Evolutionary conservation across 2,797 vertebrate genomes (phyloP).

Genomic region (Furcifer pardalis): DNA sequence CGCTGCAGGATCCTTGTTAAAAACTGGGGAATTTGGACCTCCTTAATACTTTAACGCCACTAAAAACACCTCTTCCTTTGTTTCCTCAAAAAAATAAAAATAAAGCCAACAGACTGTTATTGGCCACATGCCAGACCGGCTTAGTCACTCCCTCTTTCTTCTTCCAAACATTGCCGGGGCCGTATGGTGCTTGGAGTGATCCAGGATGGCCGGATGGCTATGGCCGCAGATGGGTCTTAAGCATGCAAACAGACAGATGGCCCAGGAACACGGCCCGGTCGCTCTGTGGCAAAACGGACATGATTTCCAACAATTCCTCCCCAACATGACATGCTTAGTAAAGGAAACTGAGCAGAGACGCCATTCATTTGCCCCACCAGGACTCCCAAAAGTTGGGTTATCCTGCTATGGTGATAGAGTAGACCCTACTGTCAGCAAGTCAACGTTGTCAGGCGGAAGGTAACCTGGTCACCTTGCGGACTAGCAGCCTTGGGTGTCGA

Average conservation of each 20-base stretch:
- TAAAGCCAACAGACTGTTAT: too few species aligned
- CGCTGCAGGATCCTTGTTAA: background rate
- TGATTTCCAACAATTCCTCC: background rate
- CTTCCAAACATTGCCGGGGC: too few species aligned
- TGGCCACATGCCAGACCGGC: background rate
- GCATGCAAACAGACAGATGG: background rate
- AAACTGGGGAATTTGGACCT: background rate
- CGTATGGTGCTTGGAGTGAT: background rate
- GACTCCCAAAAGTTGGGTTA: too few species aligned
- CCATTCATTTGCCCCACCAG: background rate
- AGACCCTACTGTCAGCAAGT: too few species aligned
- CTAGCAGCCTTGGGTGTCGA: too few species aligned
- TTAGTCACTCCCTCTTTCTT: fast-evolving
- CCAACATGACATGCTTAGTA: background rate
- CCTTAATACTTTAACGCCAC: background rate
- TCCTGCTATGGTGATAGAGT: too few species aligned
- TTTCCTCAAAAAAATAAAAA: too few species aligned
- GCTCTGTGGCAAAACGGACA: fast-evolving
- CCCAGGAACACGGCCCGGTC: background rate
- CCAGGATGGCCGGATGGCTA: fast-evolving
- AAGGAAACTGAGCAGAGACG: slow-evolving; percentile 6
- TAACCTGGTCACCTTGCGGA: too few species aligned
- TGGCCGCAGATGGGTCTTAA: background rate
- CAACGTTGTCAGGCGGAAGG: too few species aligned
- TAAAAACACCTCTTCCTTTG: background rate